phyloP scores from a whole-genome alignment of 2,888 invertebrate genomes.

The Sarcophaga subvicina region DNA sequence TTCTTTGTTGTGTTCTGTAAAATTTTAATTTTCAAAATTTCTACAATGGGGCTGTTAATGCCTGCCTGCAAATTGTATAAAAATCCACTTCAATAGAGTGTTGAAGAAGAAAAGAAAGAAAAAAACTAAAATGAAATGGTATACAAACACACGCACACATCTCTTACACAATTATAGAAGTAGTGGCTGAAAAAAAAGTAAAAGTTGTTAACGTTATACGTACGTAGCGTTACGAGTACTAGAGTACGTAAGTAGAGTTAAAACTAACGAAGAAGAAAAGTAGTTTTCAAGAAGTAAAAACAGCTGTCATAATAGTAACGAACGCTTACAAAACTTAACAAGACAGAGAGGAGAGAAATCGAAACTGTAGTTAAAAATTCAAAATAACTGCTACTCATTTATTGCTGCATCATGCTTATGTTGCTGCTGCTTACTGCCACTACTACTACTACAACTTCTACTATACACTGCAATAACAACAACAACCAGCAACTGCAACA shows the following conservation, averaged over 20 bases:
- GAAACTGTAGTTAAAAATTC: constrained; percentile 30
- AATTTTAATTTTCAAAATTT: no score
- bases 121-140: neutral
- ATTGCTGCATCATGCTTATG: no score
- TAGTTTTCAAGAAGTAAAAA: constrained; percentile 44
- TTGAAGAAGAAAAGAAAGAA: neutral
- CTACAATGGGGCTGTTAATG: no score
- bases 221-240: no score
- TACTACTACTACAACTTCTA: no score
- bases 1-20: no score
- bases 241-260: neutral
- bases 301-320: constrained; percentile 51
- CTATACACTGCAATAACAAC: no score
- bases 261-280: constrained; percentile 37
- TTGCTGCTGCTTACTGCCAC: no score
- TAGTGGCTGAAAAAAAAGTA: neutral
- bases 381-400: neutral
- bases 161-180: no score
- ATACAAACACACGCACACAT: neutral
- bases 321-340: constrained; percentile 33
- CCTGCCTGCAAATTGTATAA: neutral
- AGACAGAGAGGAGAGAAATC: neutral
- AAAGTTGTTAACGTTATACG: neutral
- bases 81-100: neutral
- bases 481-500: neutral